These are phyloP conservation scores for Lutjanus erythropterus DNA, from an alignment of 2,113 vertebrate genomes.

Conservation along the genomic window DNA sequence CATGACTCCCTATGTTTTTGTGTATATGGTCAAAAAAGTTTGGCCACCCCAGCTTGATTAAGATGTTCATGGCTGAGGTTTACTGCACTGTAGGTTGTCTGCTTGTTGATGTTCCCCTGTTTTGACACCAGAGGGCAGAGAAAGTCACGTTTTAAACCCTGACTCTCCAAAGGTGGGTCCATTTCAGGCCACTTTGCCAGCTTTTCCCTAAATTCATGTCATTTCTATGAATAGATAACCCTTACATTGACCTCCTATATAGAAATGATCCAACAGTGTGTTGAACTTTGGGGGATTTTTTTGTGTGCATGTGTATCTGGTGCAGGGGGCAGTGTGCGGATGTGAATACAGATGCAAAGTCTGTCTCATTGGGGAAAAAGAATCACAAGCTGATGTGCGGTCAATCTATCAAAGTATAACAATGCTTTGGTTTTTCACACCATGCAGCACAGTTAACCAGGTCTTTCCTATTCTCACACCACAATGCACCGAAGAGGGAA, in stretches of 20 bases:
- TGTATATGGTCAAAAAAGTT: too few species aligned
- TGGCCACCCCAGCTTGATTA: too few species aligned
- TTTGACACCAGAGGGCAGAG: slow-evolving; percentile 74
- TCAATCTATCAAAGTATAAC: slow-evolving; percentile 71
- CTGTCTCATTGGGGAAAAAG: neutral
- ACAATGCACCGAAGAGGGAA: slow-evolving; percentile 59
- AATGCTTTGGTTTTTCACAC: slow-evolving; percentile 69
- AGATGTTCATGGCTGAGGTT: too few species aligned
- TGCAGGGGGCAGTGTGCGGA: slow-evolving; percentile 17
- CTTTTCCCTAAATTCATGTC: slow-evolving; percentile 6
- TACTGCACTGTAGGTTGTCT: neutral
- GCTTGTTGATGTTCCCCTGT: slow-evolving; percentile 11
- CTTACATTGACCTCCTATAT: slow-evolving; percentile 12
- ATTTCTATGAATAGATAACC: slow-evolving; percentile 24
- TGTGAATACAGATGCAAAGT: slow-evolving; percentile 50
- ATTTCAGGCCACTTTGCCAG: slow-evolving; percentile 1
- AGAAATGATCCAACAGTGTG: slow-evolving; percentile 8
- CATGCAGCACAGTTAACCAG: slow-evolving; percentile 56
- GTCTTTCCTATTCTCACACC: slow-evolving; percentile 73
- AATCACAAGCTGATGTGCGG: slow-evolving; percentile 36
- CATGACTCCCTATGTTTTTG: too few species aligned
- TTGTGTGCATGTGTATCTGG: slow-evolving; percentile 6
- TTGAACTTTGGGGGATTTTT: slow-evolving; percentile 14
- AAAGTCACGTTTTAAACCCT: slow-evolving; percentile 35
- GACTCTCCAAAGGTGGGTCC: neutral